Evolutionary conservation across 2,888 invertebrate genomes (phyloP).

Genomic region (Hydroisotoma schaefferi): DNA sequence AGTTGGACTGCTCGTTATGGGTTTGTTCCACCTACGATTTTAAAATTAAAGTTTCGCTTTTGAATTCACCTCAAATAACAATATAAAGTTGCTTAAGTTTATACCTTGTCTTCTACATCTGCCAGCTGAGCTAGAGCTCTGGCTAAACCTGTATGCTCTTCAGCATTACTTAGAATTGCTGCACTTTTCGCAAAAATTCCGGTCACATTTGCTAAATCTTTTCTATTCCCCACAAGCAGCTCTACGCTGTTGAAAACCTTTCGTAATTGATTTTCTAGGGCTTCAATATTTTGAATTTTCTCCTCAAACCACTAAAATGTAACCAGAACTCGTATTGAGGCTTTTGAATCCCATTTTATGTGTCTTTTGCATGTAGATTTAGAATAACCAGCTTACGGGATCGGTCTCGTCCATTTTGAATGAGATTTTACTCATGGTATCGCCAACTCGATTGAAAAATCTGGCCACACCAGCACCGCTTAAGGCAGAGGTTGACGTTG

Average conservation of each 20-base stretch:
- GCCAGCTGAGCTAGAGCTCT: slow-evolving; percentile 84
- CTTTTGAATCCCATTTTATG: too few species aligned
- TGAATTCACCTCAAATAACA: too few species aligned
- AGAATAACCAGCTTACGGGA: slow-evolving; percentile 75
- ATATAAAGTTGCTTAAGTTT: background rate
- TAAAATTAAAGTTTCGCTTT: too few species aligned
- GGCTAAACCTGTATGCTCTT: slow-evolving; percentile 87
- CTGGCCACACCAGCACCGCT: slow-evolving; percentile 93
- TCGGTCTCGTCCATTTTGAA: slow-evolving; percentile 99
- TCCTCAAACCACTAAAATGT: slow-evolving; percentile 93
- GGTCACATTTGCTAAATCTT: slow-evolving; percentile 73
- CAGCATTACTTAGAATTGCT: slow-evolving; percentile 85
- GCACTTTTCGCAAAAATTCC: slow-evolving; percentile 81
- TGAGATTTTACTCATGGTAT: slow-evolving; percentile 96
- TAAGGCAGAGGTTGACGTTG: slow-evolving; percentile 90
- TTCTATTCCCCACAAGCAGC: slow-evolving; percentile 77
- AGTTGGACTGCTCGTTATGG: slow-evolving; percentile 87
- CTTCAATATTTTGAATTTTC: slow-evolving; percentile 84
- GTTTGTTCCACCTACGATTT: slow-evolving; percentile 81
- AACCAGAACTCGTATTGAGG: too few species aligned
- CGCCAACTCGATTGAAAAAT: slow-evolving; percentile 91
- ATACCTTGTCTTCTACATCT: slow-evolving; percentile 75
- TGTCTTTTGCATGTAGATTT: too few species aligned
- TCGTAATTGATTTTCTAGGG: slow-evolving; percentile 80
- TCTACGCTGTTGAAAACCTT: slow-evolving; percentile 84